Conservation (phyloP, 2,888 invertebrate genomes). For the Aspidapion aeneum region DNA sequence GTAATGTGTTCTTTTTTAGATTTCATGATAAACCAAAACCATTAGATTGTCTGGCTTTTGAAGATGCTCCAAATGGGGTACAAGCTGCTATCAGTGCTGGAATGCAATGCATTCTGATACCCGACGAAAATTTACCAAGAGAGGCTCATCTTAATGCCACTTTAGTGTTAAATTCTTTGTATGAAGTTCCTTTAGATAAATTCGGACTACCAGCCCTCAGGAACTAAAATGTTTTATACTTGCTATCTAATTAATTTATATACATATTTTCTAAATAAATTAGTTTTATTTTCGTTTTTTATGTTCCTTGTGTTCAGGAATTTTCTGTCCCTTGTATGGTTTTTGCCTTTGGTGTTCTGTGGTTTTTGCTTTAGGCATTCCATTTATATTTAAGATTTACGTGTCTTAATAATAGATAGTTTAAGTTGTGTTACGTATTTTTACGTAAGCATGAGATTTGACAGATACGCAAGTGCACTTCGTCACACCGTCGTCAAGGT, state of each 20-base stretch:
- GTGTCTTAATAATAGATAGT: too few relatives aligned
- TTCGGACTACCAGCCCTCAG: constrained; percentile 79
- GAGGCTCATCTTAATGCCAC: constrained; percentile 59
- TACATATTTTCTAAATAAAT: not conserved
- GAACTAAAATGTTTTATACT: constrained; percentile 55
- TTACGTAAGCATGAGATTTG: too few relatives aligned
- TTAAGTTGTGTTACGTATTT: too few relatives aligned
- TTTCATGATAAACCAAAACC: constrained; percentile 66
- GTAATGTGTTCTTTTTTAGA: constrained; percentile 40
- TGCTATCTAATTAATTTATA: too few relatives aligned
- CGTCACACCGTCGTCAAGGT: too few relatives aligned
- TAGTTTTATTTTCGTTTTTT: not conserved
- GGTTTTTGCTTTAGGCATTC: too few relatives aligned
- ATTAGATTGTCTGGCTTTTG: constrained; percentile 76
- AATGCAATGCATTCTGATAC: constrained; percentile 86
- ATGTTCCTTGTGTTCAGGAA: too few relatives aligned
- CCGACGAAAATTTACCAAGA: constrained; percentile 55
- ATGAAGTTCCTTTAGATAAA: constrained; percentile 75
- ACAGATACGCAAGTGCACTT: too few relatives aligned
- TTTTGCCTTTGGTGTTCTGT: too few relatives aligned
- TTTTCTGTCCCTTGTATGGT: too few relatives aligned
- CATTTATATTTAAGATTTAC: too few relatives aligned
- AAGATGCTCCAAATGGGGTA: constrained; percentile 91
- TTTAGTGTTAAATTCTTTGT: constrained; percentile 66
- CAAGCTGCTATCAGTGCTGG: constrained; percentile 72